Evolutionary conservation across 2,888 invertebrate genomes (phyloP), one percentile per base, ranked within the genome.

Genomic region (Pantelozetes paolii): DNA sequence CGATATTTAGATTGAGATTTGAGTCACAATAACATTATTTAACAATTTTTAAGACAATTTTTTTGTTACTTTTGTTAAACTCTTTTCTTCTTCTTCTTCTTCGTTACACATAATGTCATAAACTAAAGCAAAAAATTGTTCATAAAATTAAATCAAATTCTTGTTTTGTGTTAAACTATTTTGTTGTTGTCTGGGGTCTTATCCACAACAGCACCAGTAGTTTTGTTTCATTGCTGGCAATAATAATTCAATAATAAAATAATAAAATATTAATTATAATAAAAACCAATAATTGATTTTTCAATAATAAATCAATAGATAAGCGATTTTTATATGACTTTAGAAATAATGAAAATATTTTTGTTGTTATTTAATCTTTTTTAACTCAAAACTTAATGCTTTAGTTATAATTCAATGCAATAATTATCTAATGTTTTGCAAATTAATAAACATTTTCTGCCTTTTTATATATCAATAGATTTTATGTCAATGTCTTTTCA

Each of bases 351-450:
- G 13, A 62, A 32, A 62, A 62, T 32, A 30, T 62, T 32, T 62
- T 62, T n/a, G 26, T 13, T 54, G 20, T 8, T 50, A n/a, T 45
- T 45, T 45, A 36, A 36, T n/a, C 40, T 50, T 50, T 18, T 50
- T 20, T 8, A 11, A n/a, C 23, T 54, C 54, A 54, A 50, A 50
- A 50, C 2, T 50, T 13, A 18, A 32, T 32, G 59, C 9, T 62
- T 30, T 5, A 3, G 1, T 36, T 32, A 62, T 62, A 62, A 18
- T 18, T 62, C 18, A 32, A 62, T 32, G n/a, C 5, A 62, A 62
- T 62, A 62, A 62, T 62, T 62, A 62, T 62, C 62, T 62, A 18
- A 62, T 62, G 62, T 62, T 62, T 62, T 62, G 32, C 32, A 62
- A 62, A 62, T 62, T 62, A 62, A 32, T 62, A n/a, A 6, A 28